These are phyloP conservation scores for Bucorvus abyssinicus DNA, from an alignment of 2,797 vertebrate species.

Conservation along the genomic window DNA sequence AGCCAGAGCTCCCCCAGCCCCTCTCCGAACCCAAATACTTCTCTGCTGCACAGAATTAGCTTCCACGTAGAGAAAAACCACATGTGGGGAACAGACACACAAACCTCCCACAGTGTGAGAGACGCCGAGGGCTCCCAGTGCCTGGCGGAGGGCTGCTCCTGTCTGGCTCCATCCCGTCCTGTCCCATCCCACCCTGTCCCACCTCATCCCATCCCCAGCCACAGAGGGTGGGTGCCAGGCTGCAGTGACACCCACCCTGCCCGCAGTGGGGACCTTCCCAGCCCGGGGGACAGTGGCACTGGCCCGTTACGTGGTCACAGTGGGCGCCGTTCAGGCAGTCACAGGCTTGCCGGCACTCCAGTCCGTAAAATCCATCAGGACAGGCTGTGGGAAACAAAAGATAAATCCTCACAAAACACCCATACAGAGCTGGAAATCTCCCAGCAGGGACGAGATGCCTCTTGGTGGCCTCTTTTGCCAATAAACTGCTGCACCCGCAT, in stretches of 20 bases:
- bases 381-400: slow-evolving; percentile 79
- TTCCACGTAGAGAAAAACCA: background rate
- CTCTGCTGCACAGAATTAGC: background rate
- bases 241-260: slow-evolving; percentile 76
- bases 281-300: slow-evolving; percentile 83
- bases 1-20: background rate
- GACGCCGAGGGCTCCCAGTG: background rate
- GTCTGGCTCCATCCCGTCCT: background rate
- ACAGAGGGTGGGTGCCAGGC: background rate
- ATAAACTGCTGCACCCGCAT: fast-evolving
- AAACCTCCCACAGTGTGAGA: background rate
- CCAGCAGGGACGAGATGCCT: background rate
- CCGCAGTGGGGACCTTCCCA: slow-evolving; percentile 83
- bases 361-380: slow-evolving; percentile 88
- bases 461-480: background rate
- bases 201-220: background rate
- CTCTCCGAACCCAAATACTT: background rate
- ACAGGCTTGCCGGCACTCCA: slow-evolving; percentile 85
- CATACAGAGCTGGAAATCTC: background rate
- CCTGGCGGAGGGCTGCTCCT: background rate
- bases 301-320: slow-evolving; percentile 80
- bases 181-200: background rate
- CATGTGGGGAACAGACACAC: background rate
- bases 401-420: background rate
- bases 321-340: slow-evolving; percentile 81